Evolutionary conservation across 2,888 invertebrate genomes (phyloP).

Genomic region (Celastrina argiolus): DNA sequence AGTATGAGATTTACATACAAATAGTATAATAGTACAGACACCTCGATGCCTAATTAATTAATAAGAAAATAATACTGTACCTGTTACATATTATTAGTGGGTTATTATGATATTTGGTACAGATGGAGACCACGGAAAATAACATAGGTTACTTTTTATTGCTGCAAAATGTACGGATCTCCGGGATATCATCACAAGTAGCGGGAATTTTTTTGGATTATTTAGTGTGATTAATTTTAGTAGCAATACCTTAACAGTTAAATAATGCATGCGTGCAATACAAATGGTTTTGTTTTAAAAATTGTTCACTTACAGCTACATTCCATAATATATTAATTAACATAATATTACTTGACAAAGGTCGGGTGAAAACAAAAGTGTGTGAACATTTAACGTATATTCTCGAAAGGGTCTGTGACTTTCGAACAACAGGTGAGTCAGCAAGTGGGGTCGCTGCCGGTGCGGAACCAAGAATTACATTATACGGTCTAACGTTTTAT

Average conservation of each 20-base stretch:
- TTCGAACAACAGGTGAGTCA: slow-evolving; percentile 66
- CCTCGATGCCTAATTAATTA: too few species aligned
- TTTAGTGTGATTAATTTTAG: background rate
- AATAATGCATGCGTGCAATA: background rate
- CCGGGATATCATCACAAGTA: too few species aligned
- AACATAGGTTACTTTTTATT: too few species aligned
- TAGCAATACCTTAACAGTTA: background rate
- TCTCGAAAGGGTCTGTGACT: slow-evolving; percentile 39
- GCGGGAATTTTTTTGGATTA: too few species aligned
- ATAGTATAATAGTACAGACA: too few species aligned
- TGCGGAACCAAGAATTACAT: slow-evolving; percentile 54
- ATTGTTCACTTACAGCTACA: background rate
- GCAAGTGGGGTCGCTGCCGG: slow-evolving; percentile 67
- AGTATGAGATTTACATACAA: too few species aligned
- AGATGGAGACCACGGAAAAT: too few species aligned
- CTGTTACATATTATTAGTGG: too few species aligned
- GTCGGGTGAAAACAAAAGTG: slow-evolving; percentile 19
- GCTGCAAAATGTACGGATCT: too few species aligned
- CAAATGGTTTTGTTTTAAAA: background rate
- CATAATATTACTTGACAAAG: slow-evolving; percentile 8
- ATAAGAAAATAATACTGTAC: too few species aligned
- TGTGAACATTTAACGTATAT: slow-evolving; percentile 25
- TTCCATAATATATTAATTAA: background rate
- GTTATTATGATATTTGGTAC: too few species aligned
- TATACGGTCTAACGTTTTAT: slow-evolving; percentile 32